phyloP scores from a whole-genome alignment of 2,113 vertebrate species.

The Seriola aureovittata region DNA sequence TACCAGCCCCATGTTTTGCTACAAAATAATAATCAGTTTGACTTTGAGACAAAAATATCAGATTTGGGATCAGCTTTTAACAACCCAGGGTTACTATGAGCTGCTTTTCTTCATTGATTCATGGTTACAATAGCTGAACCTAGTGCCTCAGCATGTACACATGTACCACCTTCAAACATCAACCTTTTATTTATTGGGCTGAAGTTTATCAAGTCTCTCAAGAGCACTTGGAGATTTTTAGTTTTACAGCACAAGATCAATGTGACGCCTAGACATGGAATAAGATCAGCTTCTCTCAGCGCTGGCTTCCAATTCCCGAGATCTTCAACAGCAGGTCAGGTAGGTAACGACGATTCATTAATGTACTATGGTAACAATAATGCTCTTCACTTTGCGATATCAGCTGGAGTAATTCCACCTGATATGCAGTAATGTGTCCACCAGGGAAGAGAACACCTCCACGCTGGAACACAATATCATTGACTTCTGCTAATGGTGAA shows the following conservation, averaged over 20 bases:
- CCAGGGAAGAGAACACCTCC: neutral
- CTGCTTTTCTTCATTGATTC: conserved; percentile 23
- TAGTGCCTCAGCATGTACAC: neutral
- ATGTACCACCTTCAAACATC: conserved; percentile 19
- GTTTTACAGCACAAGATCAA: conserved; percentile 31
- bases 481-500: conserved; percentile 56
- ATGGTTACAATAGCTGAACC: neutral
- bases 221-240: neutral
- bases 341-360: conserved; percentile 36
- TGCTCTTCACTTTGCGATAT: conserved; percentile 39
- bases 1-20: no score
- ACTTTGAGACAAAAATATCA: neutral
- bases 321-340: conserved; percentile 12
- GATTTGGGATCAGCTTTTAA: neutral
- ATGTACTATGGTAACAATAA: conserved; percentile 48
- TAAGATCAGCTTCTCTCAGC: neutral
- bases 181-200: neutral
- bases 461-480: conserved; percentile 36
- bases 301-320: neutral
- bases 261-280: neutral
- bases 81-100: neutral
- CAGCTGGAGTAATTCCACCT: conserved; percentile 34
- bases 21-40: neutral
- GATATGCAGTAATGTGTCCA: conserved; percentile 33
- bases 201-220: conserved; percentile 24